phyloP scores from a whole-genome alignment of 2,113 vertebrate species.

The Calyptomena viridis region DNA sequence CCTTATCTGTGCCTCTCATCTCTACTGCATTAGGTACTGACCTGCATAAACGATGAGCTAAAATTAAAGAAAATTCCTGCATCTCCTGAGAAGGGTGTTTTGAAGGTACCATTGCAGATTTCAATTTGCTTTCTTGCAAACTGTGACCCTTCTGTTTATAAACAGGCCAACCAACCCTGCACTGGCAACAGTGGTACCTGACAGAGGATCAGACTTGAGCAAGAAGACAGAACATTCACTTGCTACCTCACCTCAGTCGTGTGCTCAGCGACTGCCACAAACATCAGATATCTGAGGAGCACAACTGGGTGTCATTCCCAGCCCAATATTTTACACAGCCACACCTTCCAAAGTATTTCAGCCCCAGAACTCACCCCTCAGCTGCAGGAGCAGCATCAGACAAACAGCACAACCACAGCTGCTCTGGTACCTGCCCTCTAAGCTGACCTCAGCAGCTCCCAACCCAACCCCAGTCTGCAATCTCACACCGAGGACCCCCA shows the following conservation, averaged over 20 bases:
- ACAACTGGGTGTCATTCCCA: accelerated
- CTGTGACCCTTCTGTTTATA: neutral
- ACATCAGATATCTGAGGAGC: neutral
- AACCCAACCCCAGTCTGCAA: neutral
- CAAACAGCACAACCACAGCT: neutral
- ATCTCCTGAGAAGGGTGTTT: neutral
- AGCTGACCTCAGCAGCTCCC: neutral
- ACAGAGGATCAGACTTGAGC: neutral
- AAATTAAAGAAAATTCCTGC: neutral
- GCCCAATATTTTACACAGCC: neutral
- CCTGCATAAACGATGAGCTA: neutral
- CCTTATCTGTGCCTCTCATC: neutral
- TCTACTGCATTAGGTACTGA: neutral
- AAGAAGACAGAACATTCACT: neutral
- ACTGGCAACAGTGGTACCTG: accelerated
- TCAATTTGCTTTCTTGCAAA: neutral
- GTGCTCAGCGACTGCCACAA: neutral
- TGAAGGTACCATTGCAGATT: neutral
- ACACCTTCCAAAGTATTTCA: neutral
- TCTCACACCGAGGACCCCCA: neutral
- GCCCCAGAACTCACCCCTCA: neutral
- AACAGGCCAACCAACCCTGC: accelerated
- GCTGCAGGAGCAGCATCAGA: neutral
- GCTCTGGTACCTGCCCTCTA: neutral
- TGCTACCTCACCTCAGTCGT: neutral